These are phyloP conservation scores for Poeciliopsis presidionis DNA, from an alignment of 2,797 vertebrate genomes.

Conservation along the genomic window DNA sequence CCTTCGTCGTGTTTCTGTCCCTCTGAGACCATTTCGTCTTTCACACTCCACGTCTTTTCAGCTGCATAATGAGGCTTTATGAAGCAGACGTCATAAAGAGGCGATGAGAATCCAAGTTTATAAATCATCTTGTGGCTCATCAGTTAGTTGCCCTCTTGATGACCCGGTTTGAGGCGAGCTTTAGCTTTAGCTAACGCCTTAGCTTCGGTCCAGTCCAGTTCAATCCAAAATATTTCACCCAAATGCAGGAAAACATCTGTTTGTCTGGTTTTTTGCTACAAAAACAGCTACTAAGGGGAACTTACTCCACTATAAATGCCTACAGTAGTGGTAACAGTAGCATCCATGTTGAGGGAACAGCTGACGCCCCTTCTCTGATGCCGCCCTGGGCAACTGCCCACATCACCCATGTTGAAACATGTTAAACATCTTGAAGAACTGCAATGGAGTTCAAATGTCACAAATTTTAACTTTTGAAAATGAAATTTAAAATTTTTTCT, in stretches of 20 bases:
- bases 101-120: background rate
- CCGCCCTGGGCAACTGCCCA: too few relatives aligned
- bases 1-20: slow-evolving; percentile 34
- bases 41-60: slow-evolving; percentile 8
- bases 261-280: too few relatives aligned
- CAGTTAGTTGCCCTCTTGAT: background rate
- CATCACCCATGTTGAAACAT: too few relatives aligned
- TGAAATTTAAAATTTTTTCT: too few relatives aligned
- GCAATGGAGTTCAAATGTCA: too few relatives aligned
- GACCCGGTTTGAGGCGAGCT: background rate
- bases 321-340: too few relatives aligned
- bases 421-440: too few relatives aligned
- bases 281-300: too few relatives aligned
- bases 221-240: background rate
- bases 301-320: too few relatives aligned
- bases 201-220: background rate
- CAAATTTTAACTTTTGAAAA: too few relatives aligned
- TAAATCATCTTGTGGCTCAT: background rate
- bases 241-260: background rate
- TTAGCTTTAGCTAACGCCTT: background rate
- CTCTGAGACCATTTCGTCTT: slow-evolving; percentile 7
- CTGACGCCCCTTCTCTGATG: too few relatives aligned
- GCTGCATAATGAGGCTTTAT: background rate
- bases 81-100: background rate
- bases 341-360: too few relatives aligned